phyloP scores from a whole-genome alignment of 2,888 invertebrate genomes.

The Acleris laterana region DNA sequence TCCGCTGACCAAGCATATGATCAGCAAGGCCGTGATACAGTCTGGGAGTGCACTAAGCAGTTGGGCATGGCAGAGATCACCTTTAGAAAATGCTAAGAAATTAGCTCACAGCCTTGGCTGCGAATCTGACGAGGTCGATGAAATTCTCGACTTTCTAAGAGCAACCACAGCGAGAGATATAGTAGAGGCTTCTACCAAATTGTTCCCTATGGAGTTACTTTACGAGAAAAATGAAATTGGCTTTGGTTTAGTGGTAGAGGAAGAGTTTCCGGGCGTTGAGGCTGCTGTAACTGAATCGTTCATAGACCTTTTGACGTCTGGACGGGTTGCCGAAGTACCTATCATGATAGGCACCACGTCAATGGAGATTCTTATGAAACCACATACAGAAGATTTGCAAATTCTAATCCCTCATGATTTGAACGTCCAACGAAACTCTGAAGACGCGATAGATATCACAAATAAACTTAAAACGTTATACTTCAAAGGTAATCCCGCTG shows the following conservation, averaged over 20 bases:
- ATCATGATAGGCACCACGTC: conserved; percentile 69
- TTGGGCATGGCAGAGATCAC: conserved; percentile 60
- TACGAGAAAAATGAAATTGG: conserved; percentile 40
- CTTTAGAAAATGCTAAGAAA: conserved; percentile 62
- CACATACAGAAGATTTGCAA: conserved; percentile 61
- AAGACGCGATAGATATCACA: conserved; percentile 58
- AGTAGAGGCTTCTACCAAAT: conserved; percentile 56
- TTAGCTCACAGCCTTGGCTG: conserved; percentile 64
- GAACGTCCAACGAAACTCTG: conserved; percentile 60
- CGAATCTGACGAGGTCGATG: conserved; percentile 62
- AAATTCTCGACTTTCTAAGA: conserved; percentile 67
- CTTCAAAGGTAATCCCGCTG: conserved; percentile 58
- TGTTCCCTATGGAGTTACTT: conserved; percentile 43
- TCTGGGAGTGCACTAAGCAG: conserved; percentile 62
- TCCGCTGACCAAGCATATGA: conserved; percentile 63
- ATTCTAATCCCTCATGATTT: conserved; percentile 63
- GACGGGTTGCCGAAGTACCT: conserved; percentile 66
- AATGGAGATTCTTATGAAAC: conserved; percentile 58
- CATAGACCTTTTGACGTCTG: conserved; percentile 65
- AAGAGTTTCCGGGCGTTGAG: conserved; percentile 70
- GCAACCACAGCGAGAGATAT: conserved; percentile 68
- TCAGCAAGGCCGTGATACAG: conserved; percentile 70
- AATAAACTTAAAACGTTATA: conserved; percentile 64
- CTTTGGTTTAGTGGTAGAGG: conserved; percentile 66
- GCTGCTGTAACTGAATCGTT: conserved; percentile 66